Base-by-base conservation (phyloP, 2,888 invertebrate species). In the Pseudococcus longispinus region DNA sequence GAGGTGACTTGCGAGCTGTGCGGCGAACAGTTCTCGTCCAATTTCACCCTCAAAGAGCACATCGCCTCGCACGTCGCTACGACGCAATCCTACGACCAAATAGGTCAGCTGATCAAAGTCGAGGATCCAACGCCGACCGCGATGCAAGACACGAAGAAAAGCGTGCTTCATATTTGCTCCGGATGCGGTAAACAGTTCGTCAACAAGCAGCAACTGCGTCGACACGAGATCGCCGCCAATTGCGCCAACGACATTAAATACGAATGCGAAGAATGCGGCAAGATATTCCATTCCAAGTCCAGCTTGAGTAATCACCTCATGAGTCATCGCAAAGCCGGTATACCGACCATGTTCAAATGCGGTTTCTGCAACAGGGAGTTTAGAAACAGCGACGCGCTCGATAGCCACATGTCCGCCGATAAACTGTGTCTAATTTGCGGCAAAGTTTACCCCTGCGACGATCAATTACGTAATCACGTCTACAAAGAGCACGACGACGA, bases 301-400 rank as follows among this genome's bases (percentile, higher is more conserved):
- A 77, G 77, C 77, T 46, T 86, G 9, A 86, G 86, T 37, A 86
- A 86, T 32, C 86, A 86, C 18, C 2, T 86, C 20, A 86, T 86
- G 86, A 42, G 13, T 2, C 86, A 86, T 55, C 44, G 29, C 9
- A 86, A 86, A 77, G 80, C 51, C 26, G 26, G 51, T 13, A n/a
- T n/a, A 29, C n/a, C 77, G 4, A 18, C 29, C 5, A n/a, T 20
- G 20, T 55, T 23, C 23, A 32, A 32, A 8, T 86, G 86, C 80
- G 86, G 51, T 18, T 55, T 86, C 13, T 86, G 86, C 37, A n/a
- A 13, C 37, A 80, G 29, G 15, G 86, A 86, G 15, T 86, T 86
- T 46, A 3, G 44, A 11, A 77, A 37, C 18, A 11, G 9, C 15
- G 86, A 86, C 1, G 77, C 51, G 6, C 80, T 86, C n/a, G 77